A percentile compares a stretch with the other conserved stretches of the same genome.
These are phyloP conservation scores for Myotis vivesi DNA, from an alignment of 2,797 vertebrate genomes.

Conservation along the genomic window DNA sequence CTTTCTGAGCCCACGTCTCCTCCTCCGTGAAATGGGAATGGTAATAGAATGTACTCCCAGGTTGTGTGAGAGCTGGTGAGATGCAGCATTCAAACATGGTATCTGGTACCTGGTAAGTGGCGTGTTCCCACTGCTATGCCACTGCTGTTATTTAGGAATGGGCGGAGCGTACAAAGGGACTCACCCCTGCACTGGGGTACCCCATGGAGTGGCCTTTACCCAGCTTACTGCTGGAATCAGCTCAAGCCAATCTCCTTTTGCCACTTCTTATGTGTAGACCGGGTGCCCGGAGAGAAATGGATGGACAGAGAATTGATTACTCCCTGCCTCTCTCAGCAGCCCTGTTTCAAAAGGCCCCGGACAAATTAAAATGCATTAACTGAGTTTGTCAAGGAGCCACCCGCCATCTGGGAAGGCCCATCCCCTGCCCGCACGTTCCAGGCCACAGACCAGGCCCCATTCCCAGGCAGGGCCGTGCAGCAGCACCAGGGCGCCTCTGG, in stretches of 20 bases:
- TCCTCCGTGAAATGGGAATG: not conserved
- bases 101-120: no score
- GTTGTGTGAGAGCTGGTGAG: not conserved
- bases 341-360: not conserved
- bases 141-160: not conserved
- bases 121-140: not conserved
- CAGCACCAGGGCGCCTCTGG: not conserved
- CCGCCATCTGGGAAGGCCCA: not conserved
- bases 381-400: not conserved
- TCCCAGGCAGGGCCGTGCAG: not conserved
- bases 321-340: not conserved
- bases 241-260: not conserved
- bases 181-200: not conserved
- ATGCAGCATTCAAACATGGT: fast-evolving
- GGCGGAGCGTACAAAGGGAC: not conserved
- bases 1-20: not conserved
- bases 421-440: not conserved
- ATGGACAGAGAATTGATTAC: constrained; percentile 35
- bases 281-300: not conserved
- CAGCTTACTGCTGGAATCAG: not conserved
- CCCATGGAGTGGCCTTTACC: not conserved
- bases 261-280: not conserved
- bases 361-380: constrained; percentile 41
- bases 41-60: not conserved
- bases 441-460: not conserved